Evolutionary conservation across 2,888 invertebrate genomes (phyloP).

Genomic region (Colletes collaris): DNA sequence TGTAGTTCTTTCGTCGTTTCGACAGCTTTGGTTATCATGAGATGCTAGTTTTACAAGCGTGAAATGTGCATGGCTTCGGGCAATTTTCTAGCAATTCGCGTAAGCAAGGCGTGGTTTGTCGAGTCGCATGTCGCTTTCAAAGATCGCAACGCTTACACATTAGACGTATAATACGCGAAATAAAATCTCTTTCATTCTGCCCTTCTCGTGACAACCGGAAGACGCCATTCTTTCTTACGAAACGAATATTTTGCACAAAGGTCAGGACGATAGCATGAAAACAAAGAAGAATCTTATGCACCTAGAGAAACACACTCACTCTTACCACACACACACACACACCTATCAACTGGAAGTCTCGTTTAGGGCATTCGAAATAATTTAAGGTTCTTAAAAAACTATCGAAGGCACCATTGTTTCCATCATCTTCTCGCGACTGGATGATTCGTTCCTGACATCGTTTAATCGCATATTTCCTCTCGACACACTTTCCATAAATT

Average conservation of each 20-base stretch:
- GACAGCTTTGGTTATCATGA: slow-evolving; percentile 16
- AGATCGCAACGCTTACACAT: slow-evolving; percentile 44
- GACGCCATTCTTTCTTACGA: slow-evolving; percentile 11
- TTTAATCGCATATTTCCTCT: background rate
- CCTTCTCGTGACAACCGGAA: slow-evolving; percentile 4
- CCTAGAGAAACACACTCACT: no score
- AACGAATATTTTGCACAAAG: slow-evolving; percentile 10
- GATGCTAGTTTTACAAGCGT: slow-evolving; percentile 32
- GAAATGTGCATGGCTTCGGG: slow-evolving; percentile 58
- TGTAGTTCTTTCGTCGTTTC: background rate
- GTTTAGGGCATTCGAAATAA: background rate
- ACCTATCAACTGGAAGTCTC: background rate
- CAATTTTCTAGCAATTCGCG: slow-evolving; percentile 30
- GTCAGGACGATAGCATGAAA: slow-evolving; percentile 31
- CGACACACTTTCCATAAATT: background rate
- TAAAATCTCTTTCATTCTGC: slow-evolving; percentile 2
- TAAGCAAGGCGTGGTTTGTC: slow-evolving; percentile 28
- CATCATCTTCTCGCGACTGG: background rate
- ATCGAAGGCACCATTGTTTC: slow-evolving; percentile 30
- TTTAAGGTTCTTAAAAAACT: background rate
- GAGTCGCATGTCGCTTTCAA: slow-evolving; percentile 58
- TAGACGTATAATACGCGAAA: slow-evolving; percentile 3
- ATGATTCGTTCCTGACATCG: slow-evolving; percentile 3
- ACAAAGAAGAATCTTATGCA: slow-evolving; percentile 7
- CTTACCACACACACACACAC: no score